Evolutionary conservation across 2,888 invertebrate species (phyloP).

Genomic region (Melangyna quadrimaculata): DNA sequence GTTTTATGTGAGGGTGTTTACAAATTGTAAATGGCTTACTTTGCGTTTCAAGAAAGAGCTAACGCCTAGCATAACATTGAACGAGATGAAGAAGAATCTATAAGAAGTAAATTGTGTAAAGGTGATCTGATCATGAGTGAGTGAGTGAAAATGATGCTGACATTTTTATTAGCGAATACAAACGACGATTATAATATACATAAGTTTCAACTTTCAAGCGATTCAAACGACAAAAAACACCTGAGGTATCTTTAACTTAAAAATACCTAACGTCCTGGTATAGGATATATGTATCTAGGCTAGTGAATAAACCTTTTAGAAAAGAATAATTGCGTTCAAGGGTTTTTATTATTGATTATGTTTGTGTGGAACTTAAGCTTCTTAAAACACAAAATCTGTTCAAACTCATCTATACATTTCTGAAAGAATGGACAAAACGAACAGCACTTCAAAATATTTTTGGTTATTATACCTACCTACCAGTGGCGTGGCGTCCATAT

Average conservation of each 20-base stretch:
- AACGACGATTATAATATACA: not conserved
- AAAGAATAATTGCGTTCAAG: too few relatives aligned
- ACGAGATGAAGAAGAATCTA: constrained; percentile 31
- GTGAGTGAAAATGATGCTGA: constrained; percentile 38
- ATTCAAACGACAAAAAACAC: not conserved
- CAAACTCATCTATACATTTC: too few relatives aligned
- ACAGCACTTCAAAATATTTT: too few relatives aligned
- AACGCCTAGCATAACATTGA: constrained; percentile 50
- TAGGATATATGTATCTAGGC: too few relatives aligned
- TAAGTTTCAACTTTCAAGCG: not conserved
- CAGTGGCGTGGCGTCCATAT: too few relatives aligned
- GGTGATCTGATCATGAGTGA: constrained; percentile 3
- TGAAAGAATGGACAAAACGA: too few relatives aligned
- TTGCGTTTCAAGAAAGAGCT: constrained; percentile 42
- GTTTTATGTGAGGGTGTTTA: constrained; percentile 67
- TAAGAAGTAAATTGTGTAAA: not conserved
- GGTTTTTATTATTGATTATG: too few relatives aligned
- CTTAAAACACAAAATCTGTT: too few relatives aligned
- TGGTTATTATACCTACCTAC: too few relatives aligned
- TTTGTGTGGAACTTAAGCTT: too few relatives aligned
- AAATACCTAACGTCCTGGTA: too few relatives aligned
- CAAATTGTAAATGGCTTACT: constrained; percentile 66
- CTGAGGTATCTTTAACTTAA: constrained; percentile 1
- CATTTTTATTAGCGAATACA: constrained; percentile 54
- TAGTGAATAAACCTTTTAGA: too few relatives aligned